phyloP scores from a whole-genome alignment of 2,888 invertebrate species.

The Sminthurides aquaticus region DNA sequence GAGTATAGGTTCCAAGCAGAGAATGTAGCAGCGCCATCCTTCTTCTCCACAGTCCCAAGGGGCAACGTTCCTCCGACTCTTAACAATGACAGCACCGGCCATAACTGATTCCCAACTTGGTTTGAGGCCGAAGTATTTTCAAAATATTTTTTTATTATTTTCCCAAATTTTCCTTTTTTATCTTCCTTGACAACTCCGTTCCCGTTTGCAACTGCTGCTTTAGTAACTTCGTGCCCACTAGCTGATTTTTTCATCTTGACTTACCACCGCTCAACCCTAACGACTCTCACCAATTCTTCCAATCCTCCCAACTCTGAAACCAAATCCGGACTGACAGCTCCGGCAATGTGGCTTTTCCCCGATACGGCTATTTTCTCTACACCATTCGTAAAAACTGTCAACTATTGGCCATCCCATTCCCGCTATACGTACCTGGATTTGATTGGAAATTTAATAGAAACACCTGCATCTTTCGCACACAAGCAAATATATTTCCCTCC shows the following conservation, averaged over 20 bases:
- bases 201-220: no score
- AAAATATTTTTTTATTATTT: conserved; percentile 13
- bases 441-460: not conserved
- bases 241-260: conserved; percentile 16
- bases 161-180: conserved; percentile 11
- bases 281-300: not conserved
- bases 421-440: no score
- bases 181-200: conserved; percentile 6
- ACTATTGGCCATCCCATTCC: no score
- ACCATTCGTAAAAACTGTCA: no score
- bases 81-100: conserved; percentile 19
- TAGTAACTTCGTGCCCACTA: conserved; percentile 4
- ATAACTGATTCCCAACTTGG: conserved; percentile 15
- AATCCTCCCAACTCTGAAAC: not conserved
- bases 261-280: no score
- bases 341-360: no score
- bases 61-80: conserved; percentile 16
- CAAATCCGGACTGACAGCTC: no score
- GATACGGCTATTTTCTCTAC: no score
- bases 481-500: no score
- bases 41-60: conserved; percentile 12
- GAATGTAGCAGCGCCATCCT: conserved; percentile 3
- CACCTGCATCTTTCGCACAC: no score
- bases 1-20: not conserved
- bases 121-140: conserved; percentile 1